Percentiles rank a stretch among this genome's conserved stretches.
phyloP scores from a whole-genome alignment of 2,113 vertebrate species.

The Oreocharis arfaki region DNA sequence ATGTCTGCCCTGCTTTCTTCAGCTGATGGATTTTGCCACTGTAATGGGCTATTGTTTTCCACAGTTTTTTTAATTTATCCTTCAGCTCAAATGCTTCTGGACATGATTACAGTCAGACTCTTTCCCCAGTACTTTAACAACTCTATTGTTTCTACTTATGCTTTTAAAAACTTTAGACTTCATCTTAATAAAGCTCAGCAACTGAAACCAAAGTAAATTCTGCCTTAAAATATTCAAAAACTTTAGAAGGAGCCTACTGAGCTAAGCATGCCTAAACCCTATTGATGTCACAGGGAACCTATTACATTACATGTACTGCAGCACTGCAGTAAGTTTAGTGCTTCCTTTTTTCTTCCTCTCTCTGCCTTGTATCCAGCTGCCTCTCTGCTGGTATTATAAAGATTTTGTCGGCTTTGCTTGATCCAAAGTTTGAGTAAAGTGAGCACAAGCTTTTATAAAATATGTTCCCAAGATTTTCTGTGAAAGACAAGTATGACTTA shows the following conservation, averaged over 20 bases:
- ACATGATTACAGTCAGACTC: neutral
- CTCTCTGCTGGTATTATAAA: neutral
- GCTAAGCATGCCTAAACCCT: neutral
- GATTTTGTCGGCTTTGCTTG: neutral
- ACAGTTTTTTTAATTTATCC: neutral
- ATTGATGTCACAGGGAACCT: neutral
- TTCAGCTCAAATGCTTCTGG: constrained; percentile 46
- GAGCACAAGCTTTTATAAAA: neutral
- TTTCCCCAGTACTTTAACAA: neutral
- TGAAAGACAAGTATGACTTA: neutral
- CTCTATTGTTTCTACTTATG: neutral
- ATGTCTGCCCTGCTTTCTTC: constrained; percentile 43
- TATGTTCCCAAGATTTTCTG: neutral
- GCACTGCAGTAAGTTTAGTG: neutral
- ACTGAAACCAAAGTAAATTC: neutral
- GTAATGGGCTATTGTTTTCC: neutral
- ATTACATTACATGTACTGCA: neutral
- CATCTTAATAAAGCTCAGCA: neutral
- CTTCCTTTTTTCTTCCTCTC: neutral
- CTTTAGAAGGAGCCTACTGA: neutral
- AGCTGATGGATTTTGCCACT: neutral
- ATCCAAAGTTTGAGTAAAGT: neutral
- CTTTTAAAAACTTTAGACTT: neutral
- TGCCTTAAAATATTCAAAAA: neutral
- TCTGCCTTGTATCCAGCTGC: neutral